phyloP scores from a whole-genome alignment of 2,797 vertebrate species.

The Synanceia verrucosa region DNA sequence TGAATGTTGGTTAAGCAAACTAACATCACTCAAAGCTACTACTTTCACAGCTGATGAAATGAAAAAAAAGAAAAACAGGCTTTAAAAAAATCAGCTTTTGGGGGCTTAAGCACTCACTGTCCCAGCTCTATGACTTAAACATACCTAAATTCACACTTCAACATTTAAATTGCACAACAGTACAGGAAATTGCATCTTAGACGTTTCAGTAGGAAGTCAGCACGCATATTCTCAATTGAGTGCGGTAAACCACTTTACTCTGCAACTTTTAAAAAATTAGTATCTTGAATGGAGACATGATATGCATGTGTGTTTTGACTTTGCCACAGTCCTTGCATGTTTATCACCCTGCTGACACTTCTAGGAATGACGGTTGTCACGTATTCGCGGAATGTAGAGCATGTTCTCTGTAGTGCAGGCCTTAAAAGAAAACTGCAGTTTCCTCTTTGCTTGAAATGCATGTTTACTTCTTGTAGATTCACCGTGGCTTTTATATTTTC shows the following conservation, averaged over 20 bases:
- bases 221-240: constrained; percentile 12
- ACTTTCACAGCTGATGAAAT: constrained; percentile 23
- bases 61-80: background rate
- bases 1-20: constrained; percentile 61
- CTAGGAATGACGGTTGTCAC: constrained; percentile 60
- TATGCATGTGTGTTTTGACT: constrained; percentile 24
- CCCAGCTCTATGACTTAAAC: background rate
- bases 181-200: constrained; percentile 53
- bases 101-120: background rate
- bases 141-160: background rate
- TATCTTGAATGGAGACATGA: constrained; percentile 33
- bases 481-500: background rate
- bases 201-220: constrained; percentile 27
- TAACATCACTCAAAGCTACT: constrained; percentile 34
- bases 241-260: constrained; percentile 54
- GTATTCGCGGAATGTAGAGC: constrained; percentile 56
- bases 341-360: constrained; percentile 57
- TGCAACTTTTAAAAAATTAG: constrained; percentile 27
- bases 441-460: constrained; percentile 45
- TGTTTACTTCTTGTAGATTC: background rate
- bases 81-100: background rate
- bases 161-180: constrained; percentile 53
- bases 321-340: constrained; percentile 27
- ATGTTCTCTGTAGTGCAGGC: constrained; percentile 24
- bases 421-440: constrained; percentile 65